Evolutionary conservation across 2,888 invertebrate genomes (phyloP).

Genomic region (Nymphalis c-album): DNA sequence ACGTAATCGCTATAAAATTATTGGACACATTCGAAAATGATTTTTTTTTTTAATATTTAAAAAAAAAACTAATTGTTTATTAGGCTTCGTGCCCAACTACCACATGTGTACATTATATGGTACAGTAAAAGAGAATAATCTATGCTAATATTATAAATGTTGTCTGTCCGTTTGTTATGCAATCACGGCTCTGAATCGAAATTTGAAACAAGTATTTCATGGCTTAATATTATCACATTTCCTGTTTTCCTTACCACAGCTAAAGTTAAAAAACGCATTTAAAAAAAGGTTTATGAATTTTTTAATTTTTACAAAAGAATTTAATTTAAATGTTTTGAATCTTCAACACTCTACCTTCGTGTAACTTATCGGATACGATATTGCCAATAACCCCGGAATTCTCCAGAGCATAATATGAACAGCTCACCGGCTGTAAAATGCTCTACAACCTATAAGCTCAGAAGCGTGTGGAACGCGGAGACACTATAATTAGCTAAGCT

Average conservation of each 20-base stretch:
- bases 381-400: conserved; percentile 28
- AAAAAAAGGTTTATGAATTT: neutral
- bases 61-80: no score
- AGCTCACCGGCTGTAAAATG: conserved; percentile 15
- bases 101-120: no score
- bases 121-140: no score
- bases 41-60: no score
- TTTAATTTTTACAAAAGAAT: neutral
- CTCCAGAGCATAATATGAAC: conserved; percentile 15
- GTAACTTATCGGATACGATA: conserved; percentile 12
- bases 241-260: neutral
- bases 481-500: conserved; percentile 63
- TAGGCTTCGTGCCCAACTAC: no score
- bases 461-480: conserved; percentile 56
- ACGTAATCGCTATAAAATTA: neutral
- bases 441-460: conserved; percentile 15
- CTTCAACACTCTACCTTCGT: conserved; percentile 7
- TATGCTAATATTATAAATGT: no score
- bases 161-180: no score
- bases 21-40: neutral
- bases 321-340: neutral
- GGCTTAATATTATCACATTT: neutral
- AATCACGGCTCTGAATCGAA: no score
- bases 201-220: no score
- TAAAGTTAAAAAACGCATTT: no score